Base-by-base conservation (phyloP, 2,888 invertebrate species). In the Enoplolaimus lenunculus region DNA sequence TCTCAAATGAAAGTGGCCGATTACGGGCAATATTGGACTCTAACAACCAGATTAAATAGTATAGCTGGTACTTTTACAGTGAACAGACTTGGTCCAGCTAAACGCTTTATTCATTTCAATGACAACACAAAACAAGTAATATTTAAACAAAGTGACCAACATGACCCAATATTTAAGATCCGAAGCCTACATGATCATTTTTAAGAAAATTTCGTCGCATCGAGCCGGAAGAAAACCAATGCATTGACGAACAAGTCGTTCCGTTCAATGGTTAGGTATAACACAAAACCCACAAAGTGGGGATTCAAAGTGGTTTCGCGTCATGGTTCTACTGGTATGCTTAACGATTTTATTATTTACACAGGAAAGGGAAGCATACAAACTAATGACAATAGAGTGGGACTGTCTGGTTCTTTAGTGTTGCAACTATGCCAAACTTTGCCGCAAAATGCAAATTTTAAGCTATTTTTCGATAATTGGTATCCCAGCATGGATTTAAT, bases 201-300 rank as follows among this genome's bases (percentile, higher is more conserved):
- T 45, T 45, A 45, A 21, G 45, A 21, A 45, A 21, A 21, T 45
- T 7, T 45, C 45, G 21, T 45, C 7, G 21, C 21, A 45, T 45
- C 7, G 45, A 45, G 21, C 62, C 62, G 7, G 62, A 62, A 62
- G 62, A 62, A 62, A 13, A 29, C 7, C 62, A 62, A 7, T 62
- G 29, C n/a, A 62, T 62, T 13, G 62, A 62, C 28, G 62, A 62
- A 29, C 62, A 62, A n/a, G 28, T 62, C n/a, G 28, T 62, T 62
- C 62, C 31, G 7, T 62, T 62, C 16, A 62, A 62, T 16, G 62
- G 62, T 3, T 13, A 29, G 28, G 28, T 13, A 13, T 29, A 29
- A 26, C 31, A 62, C 28, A 62, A 62, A 62, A 62, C 62, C 62
- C 16, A 16, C 62, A 3, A 62, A n/a, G n/a, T 62, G 62, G 62